A percentile compares a stretch with the other conserved stretches of the same genome.
Conservation (phyloP, 2,113 vertebrate genomes). For the Serinus canaria region DNA sequence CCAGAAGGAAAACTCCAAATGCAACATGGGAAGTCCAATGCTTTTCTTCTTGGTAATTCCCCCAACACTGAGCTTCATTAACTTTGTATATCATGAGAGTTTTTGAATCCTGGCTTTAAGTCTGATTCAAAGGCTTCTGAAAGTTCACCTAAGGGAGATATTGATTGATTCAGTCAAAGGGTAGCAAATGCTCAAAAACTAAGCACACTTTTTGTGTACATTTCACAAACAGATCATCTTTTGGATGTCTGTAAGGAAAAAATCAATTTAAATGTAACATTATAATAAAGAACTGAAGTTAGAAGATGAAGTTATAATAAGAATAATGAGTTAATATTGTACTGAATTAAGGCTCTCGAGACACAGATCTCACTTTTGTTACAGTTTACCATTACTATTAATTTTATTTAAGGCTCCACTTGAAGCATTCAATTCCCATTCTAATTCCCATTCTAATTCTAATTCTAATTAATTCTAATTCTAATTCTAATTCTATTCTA, state of each 20-base stretch:
- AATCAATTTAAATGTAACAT: neutral
- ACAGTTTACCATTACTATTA: neutral
- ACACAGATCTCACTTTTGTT: neutral
- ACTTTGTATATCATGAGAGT: neutral
- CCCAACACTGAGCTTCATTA: neutral
- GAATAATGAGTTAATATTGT: neutral
- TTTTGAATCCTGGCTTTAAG: neutral
- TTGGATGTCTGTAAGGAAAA: neutral
- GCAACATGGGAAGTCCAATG: neutral
- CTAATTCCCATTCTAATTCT: neutral
- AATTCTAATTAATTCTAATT: too few species aligned
- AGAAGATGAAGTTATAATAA: neutral
- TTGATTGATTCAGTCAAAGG: neutral
- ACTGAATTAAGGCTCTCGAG: neutral
- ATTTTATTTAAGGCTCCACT: slow-evolving; percentile 30
- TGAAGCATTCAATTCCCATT: slow-evolving; percentile 1
- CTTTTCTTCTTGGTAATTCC: neutral
- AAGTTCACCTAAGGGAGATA: neutral
- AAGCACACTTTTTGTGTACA: neutral
- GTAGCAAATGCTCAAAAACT: neutral
- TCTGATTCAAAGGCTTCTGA: neutral
- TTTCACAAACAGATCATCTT: neutral
- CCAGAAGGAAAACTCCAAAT: neutral
- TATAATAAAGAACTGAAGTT: neutral
- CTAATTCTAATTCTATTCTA: neutral